A percentile compares a stretch with the other conserved stretches of the same genome.
Conservation (phyloP, 2,888 invertebrate species). For the Diachrysia chrysitis region DNA sequence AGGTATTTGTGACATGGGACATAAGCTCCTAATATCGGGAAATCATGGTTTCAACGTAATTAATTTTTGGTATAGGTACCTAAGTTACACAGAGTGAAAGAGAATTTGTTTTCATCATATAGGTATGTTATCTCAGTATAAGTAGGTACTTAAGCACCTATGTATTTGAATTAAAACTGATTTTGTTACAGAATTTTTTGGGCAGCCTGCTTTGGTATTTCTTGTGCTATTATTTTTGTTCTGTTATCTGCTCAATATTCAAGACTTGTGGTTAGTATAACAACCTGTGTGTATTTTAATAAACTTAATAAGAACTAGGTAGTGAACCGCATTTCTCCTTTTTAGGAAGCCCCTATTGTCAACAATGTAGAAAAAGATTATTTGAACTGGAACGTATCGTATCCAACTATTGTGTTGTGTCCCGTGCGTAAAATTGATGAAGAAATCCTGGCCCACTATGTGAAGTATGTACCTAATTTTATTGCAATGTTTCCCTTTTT, state of each 20-base stretch:
- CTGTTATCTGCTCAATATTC: slow-evolving; percentile 73
- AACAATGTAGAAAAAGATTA: slow-evolving; percentile 92
- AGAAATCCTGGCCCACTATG: slow-evolving; percentile 60
- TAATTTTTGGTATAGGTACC: neutral
- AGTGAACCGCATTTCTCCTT: slow-evolving; percentile 6
- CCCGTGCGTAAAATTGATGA: slow-evolving; percentile 89
- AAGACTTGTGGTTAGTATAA: slow-evolving; percentile 76
- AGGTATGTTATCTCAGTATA: too few species aligned
- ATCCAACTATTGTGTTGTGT: slow-evolving; percentile 91
- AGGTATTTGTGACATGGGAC: neutral
- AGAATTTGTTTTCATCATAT: neutral
- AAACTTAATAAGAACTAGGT: too few species aligned
- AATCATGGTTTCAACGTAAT: neutral
- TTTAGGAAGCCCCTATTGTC: slow-evolving; percentile 91
- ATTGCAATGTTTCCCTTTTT: neutral
- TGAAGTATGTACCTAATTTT: slow-evolving; percentile 67
- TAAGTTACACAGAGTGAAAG: neutral
- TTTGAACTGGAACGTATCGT: slow-evolving; percentile 92
- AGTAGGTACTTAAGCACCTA: too few species aligned
- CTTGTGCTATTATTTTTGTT: slow-evolving; percentile 65
- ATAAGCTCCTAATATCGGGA: neutral
- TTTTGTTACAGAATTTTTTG: slow-evolving; percentile 79
- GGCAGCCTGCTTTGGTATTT: slow-evolving; percentile 69
- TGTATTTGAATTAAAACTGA: neutral
- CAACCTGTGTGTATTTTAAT: neutral